Conservation (phyloP, 2,797 vertebrate species). For the Phalloptychus januarius region DNA sequence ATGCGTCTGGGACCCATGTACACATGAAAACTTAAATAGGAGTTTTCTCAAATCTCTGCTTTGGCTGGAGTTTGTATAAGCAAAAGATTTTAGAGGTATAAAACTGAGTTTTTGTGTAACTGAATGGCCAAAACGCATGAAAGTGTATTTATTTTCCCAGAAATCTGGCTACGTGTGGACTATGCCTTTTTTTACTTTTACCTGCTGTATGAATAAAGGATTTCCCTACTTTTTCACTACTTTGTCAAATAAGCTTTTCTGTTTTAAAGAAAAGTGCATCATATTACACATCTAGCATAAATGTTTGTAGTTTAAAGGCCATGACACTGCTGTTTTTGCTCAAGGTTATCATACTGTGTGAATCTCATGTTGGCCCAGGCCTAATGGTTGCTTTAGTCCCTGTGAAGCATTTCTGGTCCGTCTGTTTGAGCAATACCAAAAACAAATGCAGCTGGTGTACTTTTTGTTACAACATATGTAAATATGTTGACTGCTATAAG, state of each 20-base stretch:
- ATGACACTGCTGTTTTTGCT: not conserved
- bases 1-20: too few relatives aligned
- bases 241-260: not conserved
- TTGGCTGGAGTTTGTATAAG: too few relatives aligned
- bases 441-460: not conserved
- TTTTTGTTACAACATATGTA: slow-evolving; percentile 1
- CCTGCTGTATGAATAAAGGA: not conserved
- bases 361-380: not conserved
- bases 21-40: too few relatives aligned
- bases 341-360: not conserved
- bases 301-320: not conserved
- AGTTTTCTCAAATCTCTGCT: too few relatives aligned
- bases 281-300: not conserved
- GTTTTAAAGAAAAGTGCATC: not conserved
- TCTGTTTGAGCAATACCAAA: not conserved
- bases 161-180: too few relatives aligned
- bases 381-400: not conserved
- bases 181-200: not conserved
- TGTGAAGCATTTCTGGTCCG: not conserved
- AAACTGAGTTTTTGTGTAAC: too few relatives aligned
- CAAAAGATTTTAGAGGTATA: too few relatives aligned
- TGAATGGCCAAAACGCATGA: too few relatives aligned
- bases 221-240: not conserved
- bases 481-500: not conserved
- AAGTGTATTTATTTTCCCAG: too few relatives aligned